These are phyloP conservation scores for Hyperoplus lanceolatus DNA, from an alignment of 2,797 vertebrate species.

Conservation along the genomic window DNA sequence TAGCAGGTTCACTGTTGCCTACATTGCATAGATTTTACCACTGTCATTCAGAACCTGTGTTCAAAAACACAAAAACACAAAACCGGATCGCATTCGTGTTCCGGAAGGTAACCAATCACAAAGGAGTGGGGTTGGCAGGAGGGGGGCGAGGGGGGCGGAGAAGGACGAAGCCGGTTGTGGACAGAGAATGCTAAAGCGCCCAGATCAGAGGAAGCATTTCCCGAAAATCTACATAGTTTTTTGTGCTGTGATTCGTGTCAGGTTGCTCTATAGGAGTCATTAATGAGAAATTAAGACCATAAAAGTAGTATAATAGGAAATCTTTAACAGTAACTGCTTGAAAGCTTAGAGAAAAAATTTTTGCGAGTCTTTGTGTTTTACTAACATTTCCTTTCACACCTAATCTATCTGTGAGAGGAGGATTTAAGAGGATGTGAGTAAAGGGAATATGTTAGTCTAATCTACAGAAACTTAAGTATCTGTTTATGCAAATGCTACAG, in stretches of 20 bases:
- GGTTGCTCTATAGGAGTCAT: too few relatives aligned
- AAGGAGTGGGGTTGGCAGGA: too few relatives aligned
- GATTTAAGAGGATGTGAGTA: constrained; percentile 45
- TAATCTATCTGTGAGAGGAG: constrained; percentile 47
- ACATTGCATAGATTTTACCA: background rate
- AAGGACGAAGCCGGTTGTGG: too few relatives aligned
- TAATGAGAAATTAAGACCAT: too few relatives aligned
- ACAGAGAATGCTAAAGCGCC: too few relatives aligned
- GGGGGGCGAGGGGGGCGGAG: too few relatives aligned
- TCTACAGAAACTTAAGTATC: constrained; percentile 11
- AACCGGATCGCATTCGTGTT: background rate
- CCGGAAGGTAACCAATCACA: too few relatives aligned
- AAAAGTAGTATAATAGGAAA: too few relatives aligned
- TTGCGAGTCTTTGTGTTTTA: constrained; percentile 26
- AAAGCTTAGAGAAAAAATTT: constrained; percentile 8
- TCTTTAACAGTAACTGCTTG: constrained; percentile 5
- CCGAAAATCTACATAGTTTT: too few relatives aligned
- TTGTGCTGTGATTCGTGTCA: too few relatives aligned
- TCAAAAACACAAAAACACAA: background rate
- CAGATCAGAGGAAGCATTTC: too few relatives aligned
- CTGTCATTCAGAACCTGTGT: background rate
- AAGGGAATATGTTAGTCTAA: constrained; percentile 2
- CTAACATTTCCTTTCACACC: constrained; percentile 29
- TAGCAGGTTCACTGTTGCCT: background rate
- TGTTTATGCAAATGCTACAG: background rate